These are phyloP conservation scores for Saiga tatarica DNA, from an alignment of 2,113 vertebrate genomes.

Conservation along the genomic window DNA sequence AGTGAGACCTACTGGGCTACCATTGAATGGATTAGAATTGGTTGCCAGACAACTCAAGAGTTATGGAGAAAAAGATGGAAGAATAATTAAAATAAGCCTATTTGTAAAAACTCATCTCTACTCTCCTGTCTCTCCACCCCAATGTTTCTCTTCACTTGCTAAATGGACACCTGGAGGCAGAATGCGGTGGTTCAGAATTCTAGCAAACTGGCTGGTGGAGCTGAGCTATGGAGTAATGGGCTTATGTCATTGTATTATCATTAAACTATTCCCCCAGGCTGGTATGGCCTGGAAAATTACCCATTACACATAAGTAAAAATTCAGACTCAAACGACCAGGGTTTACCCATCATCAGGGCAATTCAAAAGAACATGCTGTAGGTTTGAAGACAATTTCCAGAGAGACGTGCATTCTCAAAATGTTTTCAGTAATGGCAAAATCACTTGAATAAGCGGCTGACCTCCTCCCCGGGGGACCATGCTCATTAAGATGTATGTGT, in stretches of 20 bases:
- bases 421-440: constrained; percentile 65
- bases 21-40: background rate
- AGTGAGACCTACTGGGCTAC: background rate
- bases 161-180: background rate
- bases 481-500: constrained; percentile 58
- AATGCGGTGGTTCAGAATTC: background rate
- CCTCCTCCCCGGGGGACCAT: constrained; percentile 29
- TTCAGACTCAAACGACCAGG: constrained; percentile 28
- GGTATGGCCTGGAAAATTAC: constrained; percentile 48
- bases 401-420: constrained; percentile 52
- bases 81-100: background rate
- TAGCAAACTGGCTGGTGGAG: background rate
- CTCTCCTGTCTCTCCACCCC: background rate
- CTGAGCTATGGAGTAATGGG: background rate
- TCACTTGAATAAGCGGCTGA: constrained; percentile 26
- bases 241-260: constrained; percentile 55
- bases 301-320: constrained; percentile 21
- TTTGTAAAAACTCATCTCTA: background rate
- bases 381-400: constrained; percentile 65
- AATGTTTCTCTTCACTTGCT: background rate
- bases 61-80: background rate
- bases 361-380: constrained; percentile 59
- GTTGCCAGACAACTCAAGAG: background rate
- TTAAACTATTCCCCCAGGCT: constrained; percentile 33
- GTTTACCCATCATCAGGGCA: constrained; percentile 57